Base-by-base conservation (phyloP, 2,113 vertebrate species). In the Ariopsis seemanni region DNA sequence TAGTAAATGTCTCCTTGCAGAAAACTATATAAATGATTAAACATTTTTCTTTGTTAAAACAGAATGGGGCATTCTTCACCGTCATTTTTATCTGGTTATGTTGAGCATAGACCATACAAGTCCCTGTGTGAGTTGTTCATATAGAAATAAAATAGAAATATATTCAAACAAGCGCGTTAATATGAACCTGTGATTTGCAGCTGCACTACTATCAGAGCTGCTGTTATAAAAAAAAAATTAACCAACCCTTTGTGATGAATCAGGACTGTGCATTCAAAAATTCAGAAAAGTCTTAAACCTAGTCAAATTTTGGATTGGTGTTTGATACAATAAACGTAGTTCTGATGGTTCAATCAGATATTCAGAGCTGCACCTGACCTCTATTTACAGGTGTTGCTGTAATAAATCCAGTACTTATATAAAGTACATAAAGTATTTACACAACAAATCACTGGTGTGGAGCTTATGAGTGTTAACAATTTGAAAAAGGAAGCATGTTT, bases 391-490 rank as follows among this genome's bases (percentile, higher is more conserved):
- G 27, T 15, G 27, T 27, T 69, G 67, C 67, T 30, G n/a, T 30
- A 30, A 7, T 27, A 27, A 67, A 12, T 42, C 34, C 11, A 52
- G 72, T 25, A 52, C 1, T 52, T n/a, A 27, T 42, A 42, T 42
- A 42, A 42, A 55, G 52, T 12, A 65, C 17, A 67, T 65, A 65
- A 84, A 57, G 4, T 84, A 83, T 67, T 48, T 82, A 83, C 60
- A 67, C 1, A n/a, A 67, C 12, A 48, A 62, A 52, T 52, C 50
- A 57, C 15, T 9, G n/a, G 14, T 30, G n/a, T 27, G 7, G 50
- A 22, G 60, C 10, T 25, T 25, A 83, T 65, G 14, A 42, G 18
- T 74, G 71, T 42, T 27, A 48, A 63, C 42, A 67, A 22, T 80
- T 52, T 82, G n/a, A 84, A 71, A 71, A 52, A 83, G 15, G 25